A percentile compares a stretch with the other conserved stretches of the same genome.
These are phyloP conservation scores for Misgurnus mizolepis DNA, from an alignment of 2,113 vertebrate genomes.

Conservation along the genomic window DNA sequence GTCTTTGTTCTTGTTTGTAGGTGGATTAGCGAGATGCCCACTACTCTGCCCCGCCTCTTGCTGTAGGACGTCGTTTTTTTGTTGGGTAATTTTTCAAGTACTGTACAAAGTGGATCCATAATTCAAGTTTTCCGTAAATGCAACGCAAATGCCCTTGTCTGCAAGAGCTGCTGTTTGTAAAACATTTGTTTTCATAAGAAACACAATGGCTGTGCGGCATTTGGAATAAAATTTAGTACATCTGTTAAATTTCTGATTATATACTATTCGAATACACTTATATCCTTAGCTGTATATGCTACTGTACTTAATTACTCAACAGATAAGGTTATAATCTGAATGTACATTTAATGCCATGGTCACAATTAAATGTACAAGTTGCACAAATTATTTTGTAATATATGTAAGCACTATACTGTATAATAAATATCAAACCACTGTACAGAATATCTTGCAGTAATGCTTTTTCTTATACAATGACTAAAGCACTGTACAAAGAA, in stretches of 20 bases:
- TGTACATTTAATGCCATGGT: background rate
- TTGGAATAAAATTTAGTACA: too few species aligned
- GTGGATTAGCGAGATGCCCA: constrained; percentile 60
- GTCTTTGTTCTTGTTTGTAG: constrained; percentile 40
- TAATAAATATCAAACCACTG: background rate
- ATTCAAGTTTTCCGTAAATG: background rate
- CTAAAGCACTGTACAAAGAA: background rate
- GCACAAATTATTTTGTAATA: background rate
- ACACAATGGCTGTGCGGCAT: too few species aligned
- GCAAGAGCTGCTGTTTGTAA: background rate
- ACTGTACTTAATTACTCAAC: background rate
- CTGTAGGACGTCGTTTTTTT: constrained; percentile 42
- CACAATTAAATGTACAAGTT: background rate
- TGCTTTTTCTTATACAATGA: background rate
- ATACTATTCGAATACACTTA: too few species aligned
- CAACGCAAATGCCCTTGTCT: background rate
- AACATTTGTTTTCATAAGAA: too few species aligned
- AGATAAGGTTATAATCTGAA: background rate
- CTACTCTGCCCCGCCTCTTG: constrained; percentile 53
- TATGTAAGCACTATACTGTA: constrained; percentile 23
- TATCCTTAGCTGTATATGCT: too few species aligned
- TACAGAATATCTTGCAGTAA: background rate
- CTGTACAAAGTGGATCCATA: constrained; percentile 22
- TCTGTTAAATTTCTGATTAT: too few species aligned
- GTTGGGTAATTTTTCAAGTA: background rate